A percentile compares a stretch with the other conserved stretches of the same genome.
Conservation (phyloP, 2,888 invertebrate genomes). For the Epistrophe eligans region DNA sequence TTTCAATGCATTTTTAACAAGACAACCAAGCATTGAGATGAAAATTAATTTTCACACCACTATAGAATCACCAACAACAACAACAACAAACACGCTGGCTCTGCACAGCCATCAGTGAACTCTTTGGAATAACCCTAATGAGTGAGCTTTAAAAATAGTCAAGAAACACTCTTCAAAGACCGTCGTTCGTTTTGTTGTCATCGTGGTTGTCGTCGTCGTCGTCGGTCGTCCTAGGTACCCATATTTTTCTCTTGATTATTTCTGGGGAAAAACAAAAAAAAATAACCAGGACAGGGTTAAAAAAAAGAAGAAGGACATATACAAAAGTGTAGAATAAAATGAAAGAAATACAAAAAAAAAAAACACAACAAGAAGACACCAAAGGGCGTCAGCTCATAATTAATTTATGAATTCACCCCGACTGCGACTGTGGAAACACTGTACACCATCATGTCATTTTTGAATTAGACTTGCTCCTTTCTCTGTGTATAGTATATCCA, state of each 20-base stretch:
- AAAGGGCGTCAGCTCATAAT: conserved; percentile 69
- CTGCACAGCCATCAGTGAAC: conserved; percentile 8
- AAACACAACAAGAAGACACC: conserved; percentile 35
- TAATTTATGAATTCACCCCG: conserved; percentile 64
- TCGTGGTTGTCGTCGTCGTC: conserved; percentile 5
- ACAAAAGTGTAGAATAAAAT: conserved; percentile 13
- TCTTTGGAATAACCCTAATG: conserved; percentile 50
- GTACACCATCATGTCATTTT: conserved; percentile 5
- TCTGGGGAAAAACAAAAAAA: conserved; percentile 3
- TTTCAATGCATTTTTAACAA: conserved; percentile 65
- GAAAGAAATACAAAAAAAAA: conserved; percentile 1
- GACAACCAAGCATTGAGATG: conserved; percentile 48
- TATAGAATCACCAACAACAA: conserved; percentile 42
- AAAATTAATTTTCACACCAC: conserved; percentile 64
- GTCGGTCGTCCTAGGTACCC: neutral
- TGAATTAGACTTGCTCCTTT: conserved; percentile 23
- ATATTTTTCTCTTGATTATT: conserved; percentile 18
- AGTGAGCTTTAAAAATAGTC: conserved; percentile 55
- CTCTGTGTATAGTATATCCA: neutral
- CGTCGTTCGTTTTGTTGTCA: neutral
- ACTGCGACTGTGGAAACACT: neutral
- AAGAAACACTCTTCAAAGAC: conserved; percentile 38
- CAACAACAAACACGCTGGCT: conserved; percentile 2
- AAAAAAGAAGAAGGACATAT: conserved; percentile 24
- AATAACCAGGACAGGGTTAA: conserved; percentile 59